Evolutionary conservation across 2,113 vertebrate species (phyloP).

Genomic region (Embiotoca jacksoni): DNA sequence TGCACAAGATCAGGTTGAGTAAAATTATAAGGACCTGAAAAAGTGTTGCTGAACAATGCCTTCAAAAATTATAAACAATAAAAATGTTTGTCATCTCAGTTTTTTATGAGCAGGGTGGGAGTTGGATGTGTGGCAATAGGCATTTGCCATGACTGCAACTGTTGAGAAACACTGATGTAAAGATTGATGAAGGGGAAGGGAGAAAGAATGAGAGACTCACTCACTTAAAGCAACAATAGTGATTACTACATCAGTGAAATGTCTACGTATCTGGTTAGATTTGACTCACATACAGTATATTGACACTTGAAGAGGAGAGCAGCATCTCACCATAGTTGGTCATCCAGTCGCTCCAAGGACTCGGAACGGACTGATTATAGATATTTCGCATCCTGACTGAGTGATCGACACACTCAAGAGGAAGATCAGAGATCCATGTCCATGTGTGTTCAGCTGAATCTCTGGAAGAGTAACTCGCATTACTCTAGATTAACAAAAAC

Average conservation of each 20-base stretch:
- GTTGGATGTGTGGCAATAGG: background rate
- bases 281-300: no score
- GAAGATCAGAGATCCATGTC: slow-evolving; percentile 75
- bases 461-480: slow-evolving; percentile 29
- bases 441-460: slow-evolving; percentile 21
- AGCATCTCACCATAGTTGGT: slow-evolving; percentile 63
- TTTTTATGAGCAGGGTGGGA: background rate
- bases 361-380: slow-evolving; percentile 23
- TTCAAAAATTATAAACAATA: background rate
- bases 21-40: no score
- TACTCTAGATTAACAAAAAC: slow-evolving; percentile 50
- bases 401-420: slow-evolving; percentile 77
- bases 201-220: no score
- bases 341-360: slow-evolving; percentile 75
- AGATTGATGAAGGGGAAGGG: no score
- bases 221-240: no score
- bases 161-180: slow-evolving; percentile 20
- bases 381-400: slow-evolving; percentile 71
- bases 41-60: background rate
- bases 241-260: background rate
- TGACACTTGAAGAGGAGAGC: background rate
- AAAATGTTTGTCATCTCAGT: background rate
- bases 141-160: background rate
- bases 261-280: background rate
- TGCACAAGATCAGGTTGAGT: no score